phyloP scores from a whole-genome alignment of 2,113 vertebrate species.

The Tauraco erythrolophus region DNA sequence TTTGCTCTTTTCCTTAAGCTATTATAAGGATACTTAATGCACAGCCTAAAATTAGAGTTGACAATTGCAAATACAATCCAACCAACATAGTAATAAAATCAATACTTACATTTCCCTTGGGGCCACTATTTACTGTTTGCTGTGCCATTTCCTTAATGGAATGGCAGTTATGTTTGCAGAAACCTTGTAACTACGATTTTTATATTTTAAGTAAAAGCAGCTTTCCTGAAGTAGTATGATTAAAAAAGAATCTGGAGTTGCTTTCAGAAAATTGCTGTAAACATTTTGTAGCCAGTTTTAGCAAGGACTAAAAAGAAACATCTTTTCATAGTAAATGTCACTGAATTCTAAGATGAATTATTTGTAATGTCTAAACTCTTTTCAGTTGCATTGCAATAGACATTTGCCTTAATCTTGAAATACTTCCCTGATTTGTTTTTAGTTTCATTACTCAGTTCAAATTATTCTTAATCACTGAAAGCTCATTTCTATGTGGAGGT shows the following conservation, averaged over 20 bases:
- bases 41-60: conserved; percentile 84
- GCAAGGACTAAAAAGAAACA: conserved; percentile 5
- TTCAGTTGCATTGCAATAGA: conserved; percentile 4
- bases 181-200: conserved; percentile 83
- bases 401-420: conserved; percentile 54
- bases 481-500: background rate
- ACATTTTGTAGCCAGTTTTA: conserved; percentile 49
- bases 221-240: conserved; percentile 79
- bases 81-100: conserved; percentile 87
- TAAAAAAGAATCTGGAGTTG: conserved; percentile 64
- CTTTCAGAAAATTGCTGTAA: conserved; percentile 65
- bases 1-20: conserved; percentile 77
- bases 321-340: background rate
- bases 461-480: conserved; percentile 32
- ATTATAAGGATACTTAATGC: conserved; percentile 83
- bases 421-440: conserved; percentile 18
- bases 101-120: conserved; percentile 87
- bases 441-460: conserved; percentile 1
- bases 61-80: conserved; percentile 87
- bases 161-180: conserved; percentile 86
- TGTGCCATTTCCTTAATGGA: conserved; percentile 87
- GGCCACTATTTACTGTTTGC: conserved; percentile 86
- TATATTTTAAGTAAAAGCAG: conserved; percentile 87
- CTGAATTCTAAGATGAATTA: background rate
- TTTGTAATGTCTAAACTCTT: conserved; percentile 11